Evolutionary conservation across 2,113 vertebrate genomes (phyloP).

Genomic region (Passer montanus): DNA sequence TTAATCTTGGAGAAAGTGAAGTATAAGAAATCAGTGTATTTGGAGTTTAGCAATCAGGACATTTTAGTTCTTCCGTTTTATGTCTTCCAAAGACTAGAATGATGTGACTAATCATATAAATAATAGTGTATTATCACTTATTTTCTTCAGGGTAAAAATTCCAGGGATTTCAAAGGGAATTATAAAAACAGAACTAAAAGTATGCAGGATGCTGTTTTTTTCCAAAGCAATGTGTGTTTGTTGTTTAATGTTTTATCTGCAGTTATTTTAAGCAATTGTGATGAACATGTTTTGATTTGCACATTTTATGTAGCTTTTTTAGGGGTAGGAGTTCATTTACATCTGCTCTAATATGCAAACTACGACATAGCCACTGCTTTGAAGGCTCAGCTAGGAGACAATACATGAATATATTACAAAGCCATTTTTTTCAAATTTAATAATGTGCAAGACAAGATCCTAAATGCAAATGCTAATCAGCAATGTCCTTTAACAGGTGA

Average conservation of each 20-base stretch:
- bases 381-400: not conserved
- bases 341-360: not conserved
- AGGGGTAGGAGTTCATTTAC: not conserved
- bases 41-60: not conserved
- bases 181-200: not conserved
- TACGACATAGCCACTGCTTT: not conserved
- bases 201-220: not conserved
- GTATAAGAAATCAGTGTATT: slow-evolving; percentile 11
- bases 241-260: not conserved
- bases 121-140: not conserved
- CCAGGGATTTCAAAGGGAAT: not conserved
- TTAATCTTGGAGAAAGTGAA: slow-evolving; percentile 2
- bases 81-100: not conserved
- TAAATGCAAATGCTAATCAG: slow-evolving; percentile 50
- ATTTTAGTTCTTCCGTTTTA: slow-evolving; percentile 38
- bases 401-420: not conserved
- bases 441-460: slow-evolving; percentile 43
- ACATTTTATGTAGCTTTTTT: not conserved
- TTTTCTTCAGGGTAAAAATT: slow-evolving; percentile 22
- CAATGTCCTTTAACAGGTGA: slow-evolving; percentile 52
- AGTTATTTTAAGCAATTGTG: not conserved
- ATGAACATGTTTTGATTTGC: not conserved
- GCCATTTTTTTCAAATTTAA: not conserved
- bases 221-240: not conserved
- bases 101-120: slow-evolving; percentile 1